These are phyloP conservation scores for Leucophora obtusa DNA, from an alignment of 2,888 invertebrate genomes.

Conservation along the genomic window DNA sequence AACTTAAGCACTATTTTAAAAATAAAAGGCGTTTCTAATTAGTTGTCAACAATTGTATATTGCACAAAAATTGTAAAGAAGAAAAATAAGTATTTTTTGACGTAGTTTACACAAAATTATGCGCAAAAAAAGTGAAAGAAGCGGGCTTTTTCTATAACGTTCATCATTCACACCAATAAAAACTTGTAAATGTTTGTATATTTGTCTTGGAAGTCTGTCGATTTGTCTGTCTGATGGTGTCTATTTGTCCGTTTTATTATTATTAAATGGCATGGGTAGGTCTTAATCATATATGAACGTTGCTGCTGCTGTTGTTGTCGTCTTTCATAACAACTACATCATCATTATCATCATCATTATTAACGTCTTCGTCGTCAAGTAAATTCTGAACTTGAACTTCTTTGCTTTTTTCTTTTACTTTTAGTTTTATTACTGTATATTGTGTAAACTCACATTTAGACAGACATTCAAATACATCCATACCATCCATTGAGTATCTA, in stretches of 20 bases:
- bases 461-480: slow-evolving; percentile 24
- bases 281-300: slow-evolving; percentile 7
- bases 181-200: neutral
- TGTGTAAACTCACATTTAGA: slow-evolving; percentile 51
- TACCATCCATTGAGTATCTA: slow-evolving; percentile 28
- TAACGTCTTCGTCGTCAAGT: slow-evolving; percentile 27
- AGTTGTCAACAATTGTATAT: neutral
- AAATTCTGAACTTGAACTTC: slow-evolving; percentile 69
- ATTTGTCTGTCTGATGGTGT: slow-evolving; percentile 18
- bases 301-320: neutral
- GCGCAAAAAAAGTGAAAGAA: slow-evolving; percentile 4
- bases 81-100: slow-evolving; percentile 18
- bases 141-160: neutral
- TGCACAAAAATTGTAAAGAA: no score
- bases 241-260: slow-evolving; percentile 22
- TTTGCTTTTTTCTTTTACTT: slow-evolving; percentile 48
- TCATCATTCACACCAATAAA: neutral
- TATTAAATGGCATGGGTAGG: slow-evolving; percentile 24
- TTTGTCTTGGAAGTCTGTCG: slow-evolving; percentile 1
- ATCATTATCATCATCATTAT: slow-evolving; percentile 27
- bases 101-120: slow-evolving; percentile 41
- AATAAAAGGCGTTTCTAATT: no score
- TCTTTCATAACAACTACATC: slow-evolving; percentile 12
- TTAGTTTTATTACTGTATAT: slow-evolving; percentile 60
- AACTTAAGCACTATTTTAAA: no score